A percentile compares a stretch with the other conserved stretches of the same genome.
These are phyloP conservation scores for Nyctibius bracteatus DNA, from an alignment of 2,113 vertebrate genomes.

Conservation along the genomic window DNA sequence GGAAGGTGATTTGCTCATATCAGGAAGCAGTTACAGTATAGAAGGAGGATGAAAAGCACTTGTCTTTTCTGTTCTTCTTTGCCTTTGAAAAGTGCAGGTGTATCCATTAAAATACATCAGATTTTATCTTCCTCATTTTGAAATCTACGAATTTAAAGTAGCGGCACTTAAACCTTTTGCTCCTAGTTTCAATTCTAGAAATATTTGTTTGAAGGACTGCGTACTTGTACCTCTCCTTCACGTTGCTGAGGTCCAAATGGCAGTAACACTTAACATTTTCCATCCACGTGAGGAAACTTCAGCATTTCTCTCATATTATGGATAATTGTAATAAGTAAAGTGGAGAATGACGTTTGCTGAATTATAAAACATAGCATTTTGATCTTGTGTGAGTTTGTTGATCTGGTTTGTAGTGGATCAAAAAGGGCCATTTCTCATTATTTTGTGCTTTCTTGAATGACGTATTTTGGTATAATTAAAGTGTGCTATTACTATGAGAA, in stretches of 20 bases:
- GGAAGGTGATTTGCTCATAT: neutral
- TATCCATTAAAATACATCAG: neutral
- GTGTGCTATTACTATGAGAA: neutral
- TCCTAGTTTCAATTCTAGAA: neutral
- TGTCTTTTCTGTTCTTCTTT: neutral
- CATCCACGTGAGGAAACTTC: neutral
- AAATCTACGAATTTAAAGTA: neutral
- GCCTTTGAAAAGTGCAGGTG: neutral
- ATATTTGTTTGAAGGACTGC: neutral
- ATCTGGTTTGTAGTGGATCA: neutral
- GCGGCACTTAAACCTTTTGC: neutral
- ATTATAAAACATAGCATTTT: constrained; percentile 35
- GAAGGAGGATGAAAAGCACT: neutral
- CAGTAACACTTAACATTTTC: neutral
- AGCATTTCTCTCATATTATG: neutral
- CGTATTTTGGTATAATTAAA: neutral
- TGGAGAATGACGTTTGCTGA: constrained; percentile 6
- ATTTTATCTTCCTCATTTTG: neutral
- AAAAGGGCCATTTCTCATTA: neutral
- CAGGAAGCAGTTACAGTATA: neutral
- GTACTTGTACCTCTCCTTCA: neutral
- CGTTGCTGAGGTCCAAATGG: neutral
- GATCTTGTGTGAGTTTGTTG: constrained; percentile 30
- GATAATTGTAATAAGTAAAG: neutral
- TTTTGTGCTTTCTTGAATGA: neutral